Conservation (phyloP, 2,797 vertebrate genomes). For the Potorous gilbertii region DNA sequence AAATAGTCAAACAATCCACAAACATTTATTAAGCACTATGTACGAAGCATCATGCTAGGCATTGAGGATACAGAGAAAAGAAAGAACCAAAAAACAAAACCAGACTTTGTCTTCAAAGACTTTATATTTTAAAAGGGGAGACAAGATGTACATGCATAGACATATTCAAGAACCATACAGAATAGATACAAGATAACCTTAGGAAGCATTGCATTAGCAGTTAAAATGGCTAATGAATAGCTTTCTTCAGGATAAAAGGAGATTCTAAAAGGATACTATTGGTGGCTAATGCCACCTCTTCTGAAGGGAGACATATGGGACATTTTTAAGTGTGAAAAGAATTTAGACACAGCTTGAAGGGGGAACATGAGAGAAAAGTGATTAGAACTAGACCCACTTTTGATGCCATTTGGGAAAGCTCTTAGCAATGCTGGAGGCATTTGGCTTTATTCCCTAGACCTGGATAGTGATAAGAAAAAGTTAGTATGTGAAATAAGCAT, state of each 20-base stretch:
- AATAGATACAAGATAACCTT: not conserved
- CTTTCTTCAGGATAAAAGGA: not conserved
- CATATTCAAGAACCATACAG: not conserved
- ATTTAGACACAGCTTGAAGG: not conserved
- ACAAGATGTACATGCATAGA: not conserved
- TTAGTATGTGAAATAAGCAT: not conserved
- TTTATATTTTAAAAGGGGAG: not conserved
- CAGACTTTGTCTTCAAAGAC: too few relatives aligned
- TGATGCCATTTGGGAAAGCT: too few relatives aligned
- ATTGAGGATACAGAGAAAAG: not conserved
- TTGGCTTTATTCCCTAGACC: not conserved
- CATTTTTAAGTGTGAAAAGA: constrained; percentile 38
- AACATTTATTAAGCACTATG: not conserved
- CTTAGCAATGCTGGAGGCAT: too few relatives aligned
- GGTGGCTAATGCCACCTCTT: not conserved
- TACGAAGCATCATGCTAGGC: not conserved
- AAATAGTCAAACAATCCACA: not conserved
- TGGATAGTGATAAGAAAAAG: not conserved
- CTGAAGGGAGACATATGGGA: not conserved
- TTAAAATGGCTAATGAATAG: not conserved
- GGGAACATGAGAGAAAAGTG: not conserved
- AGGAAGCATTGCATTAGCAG: not conserved
- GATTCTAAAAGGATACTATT: not conserved
- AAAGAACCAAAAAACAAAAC: not conserved
- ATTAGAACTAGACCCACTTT: not conserved